phyloP scores from a whole-genome alignment of 2,797 vertebrate species.

The Amblyraja radiata region DNA sequence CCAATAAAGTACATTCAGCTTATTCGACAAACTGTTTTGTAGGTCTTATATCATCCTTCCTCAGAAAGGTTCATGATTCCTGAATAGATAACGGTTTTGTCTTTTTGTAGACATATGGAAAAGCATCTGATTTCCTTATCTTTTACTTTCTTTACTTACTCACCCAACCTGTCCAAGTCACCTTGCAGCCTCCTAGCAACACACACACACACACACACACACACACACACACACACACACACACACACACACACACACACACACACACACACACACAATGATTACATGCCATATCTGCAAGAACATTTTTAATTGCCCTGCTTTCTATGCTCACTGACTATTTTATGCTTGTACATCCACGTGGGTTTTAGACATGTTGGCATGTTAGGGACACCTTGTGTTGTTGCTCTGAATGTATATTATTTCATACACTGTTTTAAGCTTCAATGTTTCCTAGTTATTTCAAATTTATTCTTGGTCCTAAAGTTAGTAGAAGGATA shows the following conservation, averaged over 20 bases:
- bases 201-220: no score
- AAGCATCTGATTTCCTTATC: background rate
- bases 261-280: no score
- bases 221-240: no score
- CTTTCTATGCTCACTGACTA: background rate
- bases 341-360: background rate
- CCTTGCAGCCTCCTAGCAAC: no score
- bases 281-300: background rate
- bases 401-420: background rate
- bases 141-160: background rate
- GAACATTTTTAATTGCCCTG: background rate
- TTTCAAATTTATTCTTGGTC: background rate
- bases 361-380: background rate
- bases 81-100: background rate
- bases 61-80: background rate
- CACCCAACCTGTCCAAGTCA: no score
- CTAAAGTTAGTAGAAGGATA: background rate
- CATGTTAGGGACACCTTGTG: background rate
- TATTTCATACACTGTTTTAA: background rate
- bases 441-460: background rate
- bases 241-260: no score
- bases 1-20: slow-evolving; percentile 8
- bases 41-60: background rate
- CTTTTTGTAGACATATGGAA: no score
- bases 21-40: background rate